Percentiles rank a stretch among this genome's conserved stretches.
Conservation (phyloP, 2,797 vertebrate genomes). For the Smutsia gigantea region DNA sequence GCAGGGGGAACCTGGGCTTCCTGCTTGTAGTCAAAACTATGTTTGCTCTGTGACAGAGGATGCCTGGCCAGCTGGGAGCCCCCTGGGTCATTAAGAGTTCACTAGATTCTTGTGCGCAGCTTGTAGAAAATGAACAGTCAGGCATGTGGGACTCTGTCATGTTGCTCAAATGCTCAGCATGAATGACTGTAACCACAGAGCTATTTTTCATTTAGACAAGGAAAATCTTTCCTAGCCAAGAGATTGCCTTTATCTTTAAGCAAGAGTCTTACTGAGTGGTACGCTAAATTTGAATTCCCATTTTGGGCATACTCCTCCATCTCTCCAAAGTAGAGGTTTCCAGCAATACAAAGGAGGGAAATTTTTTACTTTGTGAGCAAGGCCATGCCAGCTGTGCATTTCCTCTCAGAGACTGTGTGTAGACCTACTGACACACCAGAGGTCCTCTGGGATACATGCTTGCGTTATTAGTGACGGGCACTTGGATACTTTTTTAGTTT, state of each 20-base stretch:
- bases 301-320: background rate
- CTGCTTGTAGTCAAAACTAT: background rate
- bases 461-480: background rate
- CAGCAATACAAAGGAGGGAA: background rate
- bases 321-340: background rate
- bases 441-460: background rate
- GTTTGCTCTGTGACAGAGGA: background rate
- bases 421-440: background rate
- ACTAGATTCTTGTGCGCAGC: conserved; percentile 57
- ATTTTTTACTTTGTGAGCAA: background rate
- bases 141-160: background rate
- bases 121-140: conserved; percentile 57
- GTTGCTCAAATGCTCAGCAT: background rate
- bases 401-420: background rate
- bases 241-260: background rate
- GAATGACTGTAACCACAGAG: background rate
- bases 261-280: background rate
- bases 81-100: conserved; percentile 58
- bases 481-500: background rate
- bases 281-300: background rate
- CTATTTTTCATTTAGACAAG: conserved; percentile 31
- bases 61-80: conserved; percentile 24
- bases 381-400: background rate
- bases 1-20: background rate
- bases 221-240: background rate